Base-by-base conservation (phyloP, 2,888 invertebrate species). In the Sarcophaga subvicina region DNA sequence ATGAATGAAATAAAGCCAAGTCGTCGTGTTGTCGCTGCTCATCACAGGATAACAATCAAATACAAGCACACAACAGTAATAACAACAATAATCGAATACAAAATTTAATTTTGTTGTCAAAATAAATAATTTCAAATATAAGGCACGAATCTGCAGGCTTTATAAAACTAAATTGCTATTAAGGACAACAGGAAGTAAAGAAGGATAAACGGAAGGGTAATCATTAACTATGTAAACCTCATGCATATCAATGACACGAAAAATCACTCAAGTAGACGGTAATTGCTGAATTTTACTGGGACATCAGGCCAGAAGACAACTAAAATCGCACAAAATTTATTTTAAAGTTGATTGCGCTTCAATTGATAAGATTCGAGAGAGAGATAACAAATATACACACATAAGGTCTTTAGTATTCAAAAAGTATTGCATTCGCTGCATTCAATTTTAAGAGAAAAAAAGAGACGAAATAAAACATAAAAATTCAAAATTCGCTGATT, bases 191-290 rank as follows among this genome's bases (percentile, higher is more conserved):
- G 54, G 54, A 54, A 54, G 4, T 4, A 54, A 54, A 14, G 54
- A 54, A 54, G 14, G 14, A 37, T 37, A 37, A 54, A 54, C 54
- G 54, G 17, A 54, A 54, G 4, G 12, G 54, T 17, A 54, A 54
- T 54, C 54, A 54, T 14, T 14, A 14, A 54, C 54, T 14, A 54
- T 0, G 4, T 54, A 67, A 66, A 5, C 27, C 20, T 47, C 17
- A n/a, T 47, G 27, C 77, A 64, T 75, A 73, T 69, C 45, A 75
- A 47, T 75, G 64, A 70, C 64, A 76, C 47, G 10, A 22, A 77
- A 80, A 85, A 49, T 85, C 80, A 85, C 22, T 85, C 71, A 85
- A 85, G 71, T 84, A 85, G 80, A 76, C 37, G 71, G 22, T 80
- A 67, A 80, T 84, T 80, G 69, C 70, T 62, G 54, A 76, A 72